A percentile compares a stretch with the other conserved stretches of the same genome.
Evolutionary conservation across 2,888 invertebrate genomes (phyloP).

Genomic region (Agriopis marginaria): DNA sequence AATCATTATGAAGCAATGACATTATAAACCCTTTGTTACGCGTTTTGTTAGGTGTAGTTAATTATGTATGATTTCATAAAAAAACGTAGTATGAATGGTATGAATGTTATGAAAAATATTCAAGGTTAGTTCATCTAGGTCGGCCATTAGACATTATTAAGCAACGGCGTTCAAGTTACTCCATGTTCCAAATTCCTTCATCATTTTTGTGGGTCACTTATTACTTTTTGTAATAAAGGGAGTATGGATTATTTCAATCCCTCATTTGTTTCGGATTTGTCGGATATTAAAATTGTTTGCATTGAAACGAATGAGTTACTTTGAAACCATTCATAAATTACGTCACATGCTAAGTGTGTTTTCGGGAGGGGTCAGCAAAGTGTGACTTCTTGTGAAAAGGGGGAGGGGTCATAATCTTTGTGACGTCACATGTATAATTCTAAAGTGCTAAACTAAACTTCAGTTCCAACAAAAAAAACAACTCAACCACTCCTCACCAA

Average conservation of each 20-base stretch:
- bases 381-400: too few relatives aligned
- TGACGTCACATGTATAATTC: too few relatives aligned
- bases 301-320: too few relatives aligned
- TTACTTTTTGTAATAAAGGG: background rate
- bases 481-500: too few relatives aligned
- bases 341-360: too few relatives aligned
- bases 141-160: conserved; percentile 21
- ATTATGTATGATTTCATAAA: conserved; percentile 27
- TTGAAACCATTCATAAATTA: too few relatives aligned
- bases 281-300: too few relatives aligned
- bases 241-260: background rate
- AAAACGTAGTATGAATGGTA: background rate
- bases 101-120: conserved; percentile 23
- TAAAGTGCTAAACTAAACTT: too few relatives aligned
- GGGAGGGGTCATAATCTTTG: too few relatives aligned
- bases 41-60: conserved; percentile 11
- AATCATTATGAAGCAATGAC: conserved; percentile 1
- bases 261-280: too few relatives aligned
- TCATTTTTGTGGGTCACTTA: background rate
- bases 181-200: background rate
- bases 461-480: too few relatives aligned
- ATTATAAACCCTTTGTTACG: conserved; percentile 8
- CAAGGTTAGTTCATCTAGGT: conserved; percentile 23
- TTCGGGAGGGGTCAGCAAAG: too few relatives aligned
- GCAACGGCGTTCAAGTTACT: conserved; percentile 2